Base-by-base conservation (phyloP, 1,140 invertebrate genomes). In the Lerema accius region DNA sequence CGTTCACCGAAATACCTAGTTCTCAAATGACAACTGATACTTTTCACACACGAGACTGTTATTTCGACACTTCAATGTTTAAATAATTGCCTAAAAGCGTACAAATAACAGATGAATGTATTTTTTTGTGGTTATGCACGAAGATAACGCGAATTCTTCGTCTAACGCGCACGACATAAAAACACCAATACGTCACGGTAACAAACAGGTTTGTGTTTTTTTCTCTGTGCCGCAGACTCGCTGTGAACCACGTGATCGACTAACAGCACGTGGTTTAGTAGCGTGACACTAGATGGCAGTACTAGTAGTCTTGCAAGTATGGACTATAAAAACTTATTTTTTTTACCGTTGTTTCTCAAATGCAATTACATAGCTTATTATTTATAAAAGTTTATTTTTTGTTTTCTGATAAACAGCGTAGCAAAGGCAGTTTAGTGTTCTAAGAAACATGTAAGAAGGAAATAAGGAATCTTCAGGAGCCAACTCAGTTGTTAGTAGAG, bases 121-220 rank as follows among this genome's bases (percentile, higher is more conserved):
- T 7, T 50, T 50, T 61, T 67, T 66, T 53, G 46, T 63, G 53
- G 16, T 59, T 23, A 61, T 58, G 62, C 26, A 45, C 53, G 37
- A 60, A 39, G 46, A 61, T 69, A 76, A 56, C 65, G 66, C 67
- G 40, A 76, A 75, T 71, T 77, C 49, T 63, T 59, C 56, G 55
- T 58, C 32, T 55, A 74, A 72, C 73, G 76, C 71, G 74, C 73
- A 71, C 82, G 69, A 67, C 77, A 85, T 71, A 87, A 81, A 89
- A 87, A 82, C 78, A 87, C 70, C 73, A 63, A 78, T 66, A 85
- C 86, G 85, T 89, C 86, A 89, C 67, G 68, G 64, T 55, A 80
- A 71, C 67, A 82, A 86, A 88, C 84, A 79, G 81, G 85, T 88
- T 89, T 82, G 58, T 76, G 63, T 80, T 78, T 84, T 84, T 80